phyloP scores from a whole-genome alignment of 2,888 invertebrate species.

The Drosophila kambysellisi region DNA sequence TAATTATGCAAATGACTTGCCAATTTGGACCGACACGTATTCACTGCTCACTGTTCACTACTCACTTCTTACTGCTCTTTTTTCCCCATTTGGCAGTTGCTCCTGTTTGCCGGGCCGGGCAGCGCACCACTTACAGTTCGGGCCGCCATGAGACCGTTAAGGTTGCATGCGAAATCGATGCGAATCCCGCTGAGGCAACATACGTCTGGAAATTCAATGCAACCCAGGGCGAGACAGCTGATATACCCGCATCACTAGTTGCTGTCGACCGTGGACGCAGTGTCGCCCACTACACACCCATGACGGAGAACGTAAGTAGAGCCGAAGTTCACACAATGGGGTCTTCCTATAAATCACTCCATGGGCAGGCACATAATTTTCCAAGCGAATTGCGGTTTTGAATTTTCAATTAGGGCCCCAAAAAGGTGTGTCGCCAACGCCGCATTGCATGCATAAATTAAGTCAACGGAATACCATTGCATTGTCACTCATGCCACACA shows the following conservation, averaged over 20 bases:
- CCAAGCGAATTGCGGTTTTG: conserved; percentile 83
- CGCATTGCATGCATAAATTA: conserved; percentile 77
- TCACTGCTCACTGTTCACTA: conserved; percentile 21
- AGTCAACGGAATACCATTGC: conserved; percentile 69
- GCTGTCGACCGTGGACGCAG: conserved; percentile 88
- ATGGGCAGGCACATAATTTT: conserved; percentile 77
- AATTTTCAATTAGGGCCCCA: conserved; percentile 78
- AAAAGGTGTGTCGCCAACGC: conserved; percentile 71
- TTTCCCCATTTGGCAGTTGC: conserved; percentile 86
- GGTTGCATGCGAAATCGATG: conserved; percentile 90
- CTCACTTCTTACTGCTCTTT: neutral
- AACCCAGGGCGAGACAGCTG: conserved; percentile 88
- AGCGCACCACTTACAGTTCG: conserved; percentile 90
- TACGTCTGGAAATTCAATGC: conserved; percentile 93
- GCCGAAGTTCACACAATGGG: conserved; percentile 15
- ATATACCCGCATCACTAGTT: conserved; percentile 88
- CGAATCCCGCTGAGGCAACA: conserved; percentile 89
- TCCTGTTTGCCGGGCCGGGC: conserved; percentile 90
- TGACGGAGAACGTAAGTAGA: conserved; percentile 87
- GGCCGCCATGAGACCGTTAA: conserved; percentile 89
- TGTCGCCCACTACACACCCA: conserved; percentile 89
- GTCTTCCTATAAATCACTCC: conserved; percentile 61
- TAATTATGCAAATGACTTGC: conserved; percentile 75
- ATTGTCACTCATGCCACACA: conserved; percentile 67
- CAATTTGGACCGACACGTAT: conserved; percentile 54